Evolutionary conservation across 2,797 vertebrate genomes (phyloP).

Genomic region (Megaceryle alcyon): DNA sequence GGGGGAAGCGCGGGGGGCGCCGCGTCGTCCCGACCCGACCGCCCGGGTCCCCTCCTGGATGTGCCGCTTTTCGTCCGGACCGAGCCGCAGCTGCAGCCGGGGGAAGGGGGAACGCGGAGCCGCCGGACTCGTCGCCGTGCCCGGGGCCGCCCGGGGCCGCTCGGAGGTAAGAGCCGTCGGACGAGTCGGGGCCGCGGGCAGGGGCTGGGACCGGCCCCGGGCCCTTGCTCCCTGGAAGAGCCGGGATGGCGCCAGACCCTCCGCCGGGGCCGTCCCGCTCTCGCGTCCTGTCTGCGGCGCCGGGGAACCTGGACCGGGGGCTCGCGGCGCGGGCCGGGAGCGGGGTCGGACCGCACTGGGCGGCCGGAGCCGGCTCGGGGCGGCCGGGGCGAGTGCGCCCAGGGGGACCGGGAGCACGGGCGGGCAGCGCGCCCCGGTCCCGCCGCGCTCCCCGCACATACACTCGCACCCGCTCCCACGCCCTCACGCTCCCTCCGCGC

Average conservation of each 20-base stretch:
- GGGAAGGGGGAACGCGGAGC: background rate
- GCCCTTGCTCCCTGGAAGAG: background rate
- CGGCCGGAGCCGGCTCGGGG: no score
- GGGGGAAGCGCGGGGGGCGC: background rate
- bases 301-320: no score
- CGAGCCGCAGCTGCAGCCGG: background rate
- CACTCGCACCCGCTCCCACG: background rate
- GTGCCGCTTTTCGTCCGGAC: background rate
- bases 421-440: background rate
- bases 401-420: background rate
- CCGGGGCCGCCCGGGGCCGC: background rate
- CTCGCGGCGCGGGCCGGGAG: no score
- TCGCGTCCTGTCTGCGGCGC: background rate
- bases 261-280: no score
- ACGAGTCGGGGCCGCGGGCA: background rate
- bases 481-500: background rate
- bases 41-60: background rate
- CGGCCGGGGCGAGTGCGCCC: background rate
- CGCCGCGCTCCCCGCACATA: background rate
- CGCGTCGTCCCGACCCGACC: background rate
- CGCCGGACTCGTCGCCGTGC: background rate
- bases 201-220: background rate
- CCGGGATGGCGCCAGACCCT: background rate
- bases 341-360: no score
- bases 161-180: constrained; percentile 41